Evolutionary conservation across 2,888 invertebrate species (phyloP).

Genomic region (Heliconius cydno): DNA sequence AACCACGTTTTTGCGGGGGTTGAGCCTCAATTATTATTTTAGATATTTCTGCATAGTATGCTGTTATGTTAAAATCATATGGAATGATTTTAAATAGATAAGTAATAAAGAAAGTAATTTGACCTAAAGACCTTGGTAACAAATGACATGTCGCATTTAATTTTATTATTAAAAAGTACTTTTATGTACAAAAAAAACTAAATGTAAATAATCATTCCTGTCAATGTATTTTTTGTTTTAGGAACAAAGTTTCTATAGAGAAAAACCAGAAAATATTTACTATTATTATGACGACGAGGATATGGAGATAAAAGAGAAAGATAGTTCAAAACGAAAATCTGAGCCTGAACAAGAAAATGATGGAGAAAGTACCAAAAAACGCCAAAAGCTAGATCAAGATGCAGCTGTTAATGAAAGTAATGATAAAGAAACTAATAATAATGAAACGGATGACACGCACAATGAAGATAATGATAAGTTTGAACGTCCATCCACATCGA

Average conservation of each 20-base stretch:
- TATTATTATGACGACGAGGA: conserved; percentile 18
- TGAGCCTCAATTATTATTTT: too few species aligned
- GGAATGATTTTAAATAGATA: too few species aligned
- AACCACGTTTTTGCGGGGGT: not conserved
- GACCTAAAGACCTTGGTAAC: too few species aligned
- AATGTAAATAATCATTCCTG: too few species aligned
- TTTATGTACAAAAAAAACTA: too few species aligned
- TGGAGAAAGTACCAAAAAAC: conserved; percentile 26
- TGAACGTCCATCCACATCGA: not conserved
- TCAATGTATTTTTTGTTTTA: not conserved
- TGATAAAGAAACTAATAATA: conserved; percentile 4
- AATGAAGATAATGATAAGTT: conserved; percentile 9
- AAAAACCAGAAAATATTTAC: conserved; percentile 4
- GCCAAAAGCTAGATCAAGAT: not conserved
- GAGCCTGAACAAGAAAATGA: conserved; percentile 23
- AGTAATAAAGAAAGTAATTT: too few species aligned
- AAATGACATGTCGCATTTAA: too few species aligned
- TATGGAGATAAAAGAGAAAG: conserved; percentile 1
- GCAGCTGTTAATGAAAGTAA: not conserved
- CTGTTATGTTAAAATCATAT: too few species aligned
- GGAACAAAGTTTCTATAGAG: conserved; percentile 6
- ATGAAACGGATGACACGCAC: not conserved
- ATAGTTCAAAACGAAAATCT: conserved; percentile 22
- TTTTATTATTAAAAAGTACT: too few species aligned
- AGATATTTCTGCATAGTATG: too few species aligned